phyloP scores from a whole-genome alignment of 2,888 invertebrate species.

The Noctuana brunneofusca region DNA sequence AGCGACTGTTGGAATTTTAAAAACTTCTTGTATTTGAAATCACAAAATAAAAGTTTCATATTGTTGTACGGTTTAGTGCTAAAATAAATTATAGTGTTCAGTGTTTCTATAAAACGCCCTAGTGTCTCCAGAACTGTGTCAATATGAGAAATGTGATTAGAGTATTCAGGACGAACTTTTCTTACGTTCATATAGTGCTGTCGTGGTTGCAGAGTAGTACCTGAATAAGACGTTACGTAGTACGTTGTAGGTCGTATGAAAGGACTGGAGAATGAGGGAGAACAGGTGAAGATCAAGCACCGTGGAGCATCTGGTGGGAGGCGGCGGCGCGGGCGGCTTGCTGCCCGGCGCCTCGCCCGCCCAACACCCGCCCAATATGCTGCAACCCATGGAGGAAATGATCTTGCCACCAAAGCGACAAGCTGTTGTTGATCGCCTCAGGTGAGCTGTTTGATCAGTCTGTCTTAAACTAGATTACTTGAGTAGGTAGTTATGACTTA shows the following conservation, averaged over 20 bases:
- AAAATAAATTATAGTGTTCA: conserved; percentile 19
- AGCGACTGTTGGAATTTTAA: conserved; percentile 52
- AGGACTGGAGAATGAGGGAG: conserved; percentile 58
- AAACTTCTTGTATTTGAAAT: conserved; percentile 46
- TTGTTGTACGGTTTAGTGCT: conserved; percentile 2
- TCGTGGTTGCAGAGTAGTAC: conserved; percentile 69
- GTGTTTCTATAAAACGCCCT: conserved; percentile 36
- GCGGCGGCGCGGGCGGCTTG: conserved; percentile 87
- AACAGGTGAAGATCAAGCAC: conserved; percentile 70
- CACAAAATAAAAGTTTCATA: conserved; percentile 55
- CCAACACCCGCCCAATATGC: conserved; percentile 85
- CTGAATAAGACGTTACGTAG: conserved; percentile 51
- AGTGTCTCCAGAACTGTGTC: conserved; percentile 46
- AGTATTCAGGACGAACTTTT: conserved; percentile 69
- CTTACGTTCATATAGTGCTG: conserved; percentile 64
- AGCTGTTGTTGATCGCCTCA: conserved; percentile 92
- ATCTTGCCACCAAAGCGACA: conserved; percentile 91
- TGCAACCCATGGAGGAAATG: conserved; percentile 85
- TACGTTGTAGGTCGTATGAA: conserved; percentile 36
- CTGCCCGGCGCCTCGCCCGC: conserved; percentile 84
- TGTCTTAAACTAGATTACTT: neutral
- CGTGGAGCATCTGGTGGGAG: conserved; percentile 91
- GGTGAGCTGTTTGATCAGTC: conserved; percentile 60
- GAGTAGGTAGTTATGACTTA: no score
- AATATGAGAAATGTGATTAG: conserved; percentile 66